Conservation (phyloP, 2,113 vertebrate species). For the Pelobates fuscus region DNA sequence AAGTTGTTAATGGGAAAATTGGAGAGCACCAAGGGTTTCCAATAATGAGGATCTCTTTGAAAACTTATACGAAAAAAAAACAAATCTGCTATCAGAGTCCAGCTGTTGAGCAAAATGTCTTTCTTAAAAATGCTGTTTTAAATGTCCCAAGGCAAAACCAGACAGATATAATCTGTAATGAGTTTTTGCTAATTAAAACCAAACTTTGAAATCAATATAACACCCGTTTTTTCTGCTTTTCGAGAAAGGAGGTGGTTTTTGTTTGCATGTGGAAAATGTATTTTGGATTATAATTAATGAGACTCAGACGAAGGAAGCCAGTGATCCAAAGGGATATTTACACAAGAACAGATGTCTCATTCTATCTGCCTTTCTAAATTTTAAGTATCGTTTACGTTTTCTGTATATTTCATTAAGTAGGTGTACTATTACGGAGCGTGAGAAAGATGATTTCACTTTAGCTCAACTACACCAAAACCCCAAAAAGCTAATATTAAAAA, state of each 20-base stretch:
- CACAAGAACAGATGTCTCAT: constrained; percentile 68
- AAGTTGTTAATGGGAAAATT: constrained; percentile 80
- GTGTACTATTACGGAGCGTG: background rate
- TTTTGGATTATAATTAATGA: constrained; percentile 73
- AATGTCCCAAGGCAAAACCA: constrained; percentile 46
- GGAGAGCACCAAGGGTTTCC: constrained; percentile 76
- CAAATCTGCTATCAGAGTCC: constrained; percentile 71
- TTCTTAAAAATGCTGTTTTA: constrained; percentile 44
- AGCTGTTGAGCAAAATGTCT: constrained; percentile 64
- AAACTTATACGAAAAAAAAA: constrained; percentile 69
- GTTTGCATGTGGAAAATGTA: constrained; percentile 71
- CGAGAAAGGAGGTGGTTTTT: constrained; percentile 59
- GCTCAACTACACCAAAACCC: too few species aligned
- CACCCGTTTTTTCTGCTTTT: constrained; percentile 62
- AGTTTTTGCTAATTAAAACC: constrained; percentile 54
- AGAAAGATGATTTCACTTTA: too few species aligned
- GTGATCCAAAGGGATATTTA: constrained; percentile 71
- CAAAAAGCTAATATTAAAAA: too few species aligned
- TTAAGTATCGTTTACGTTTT: background rate
- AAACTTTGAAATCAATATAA: constrained; percentile 55
- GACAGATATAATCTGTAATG: constrained; percentile 50
- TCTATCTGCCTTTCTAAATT: background rate
- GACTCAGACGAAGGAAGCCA: constrained; percentile 68
- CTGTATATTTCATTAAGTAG: background rate
- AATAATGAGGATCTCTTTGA: constrained; percentile 75